Conservation (phyloP, 2,113 vertebrate species). For the Ardeotis arabs region DNA sequence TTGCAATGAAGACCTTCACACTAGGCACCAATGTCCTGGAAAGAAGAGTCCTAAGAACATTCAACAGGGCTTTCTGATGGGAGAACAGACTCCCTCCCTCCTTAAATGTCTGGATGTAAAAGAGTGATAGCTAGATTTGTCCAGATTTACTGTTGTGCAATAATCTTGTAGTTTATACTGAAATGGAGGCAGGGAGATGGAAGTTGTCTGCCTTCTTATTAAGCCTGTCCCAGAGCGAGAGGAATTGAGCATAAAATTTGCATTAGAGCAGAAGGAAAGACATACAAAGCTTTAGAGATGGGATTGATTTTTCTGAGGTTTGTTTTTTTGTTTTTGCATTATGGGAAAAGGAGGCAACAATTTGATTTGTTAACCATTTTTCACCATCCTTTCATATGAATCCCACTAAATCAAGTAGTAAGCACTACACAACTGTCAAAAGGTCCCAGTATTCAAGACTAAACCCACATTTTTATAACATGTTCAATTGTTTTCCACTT, state of each 20-base stretch:
- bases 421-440: background rate
- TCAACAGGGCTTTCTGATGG: background rate
- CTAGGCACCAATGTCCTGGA: background rate
- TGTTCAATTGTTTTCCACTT: background rate
- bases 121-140: background rate
- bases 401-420: background rate
- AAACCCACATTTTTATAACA: background rate
- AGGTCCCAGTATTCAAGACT: background rate
- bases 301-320: background rate
- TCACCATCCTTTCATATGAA: background rate
- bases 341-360: background rate
- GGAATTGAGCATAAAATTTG: background rate
- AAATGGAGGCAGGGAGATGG: background rate
- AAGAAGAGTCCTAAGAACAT: background rate
- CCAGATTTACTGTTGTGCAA: background rate
- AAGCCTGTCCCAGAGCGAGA: background rate
- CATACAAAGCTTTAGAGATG: background rate
- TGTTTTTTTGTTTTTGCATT: background rate
- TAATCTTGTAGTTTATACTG: background rate
- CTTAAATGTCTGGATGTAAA: background rate
- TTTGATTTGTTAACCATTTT: background rate
- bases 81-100: background rate
- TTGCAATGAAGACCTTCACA: background rate
- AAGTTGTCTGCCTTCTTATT: background rate
- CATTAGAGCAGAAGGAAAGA: background rate